Base-by-base conservation (phyloP, 2,888 invertebrate genomes). In the Himalopsyche tibetana region DNA sequence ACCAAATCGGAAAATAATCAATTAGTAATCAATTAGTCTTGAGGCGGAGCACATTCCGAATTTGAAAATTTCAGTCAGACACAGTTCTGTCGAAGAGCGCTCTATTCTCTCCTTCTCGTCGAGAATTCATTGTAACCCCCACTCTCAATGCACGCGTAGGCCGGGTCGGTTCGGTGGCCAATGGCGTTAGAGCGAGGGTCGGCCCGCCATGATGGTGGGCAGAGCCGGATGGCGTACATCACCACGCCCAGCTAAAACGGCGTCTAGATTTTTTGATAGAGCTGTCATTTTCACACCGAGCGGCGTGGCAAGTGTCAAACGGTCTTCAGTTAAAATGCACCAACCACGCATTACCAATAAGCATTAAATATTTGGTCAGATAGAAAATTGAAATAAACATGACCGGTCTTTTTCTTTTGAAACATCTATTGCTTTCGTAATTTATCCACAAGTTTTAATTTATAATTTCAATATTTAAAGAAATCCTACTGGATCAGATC, bases 201-300 rank as follows among this genome's bases (percentile, higher is more conserved):
- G 87, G 88, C 88, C 86, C 87, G 87, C 88, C 88, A 88, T 88
- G 84, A 87, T 80, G 84, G 83, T 85, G 84, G 88, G 87, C 84
- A 86, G 86, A 84, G 63, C 36, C 79, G 38, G n/a, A 38, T 9
- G 42, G 38, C 40, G n/a, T 45, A 79, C 3, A 36, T 40, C 55
- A 81, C 85, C 55, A 82, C 88, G 85, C 86, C 86, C 85, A 36
- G 38, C 45, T 36, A 51, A 56, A 42, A 42, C 55, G 42, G 55
- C 63, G 63, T 63, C 63, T 19, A 45, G 82, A 82, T 74, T 88
- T 82, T 87, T 87, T 83, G 85, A 87, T 84, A 88, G 85, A 88
- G 86, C 82, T 84, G 88, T 85, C 88, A 83, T 81, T 85, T 85
- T 84, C 85, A 82, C 87, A 84, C 85, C 82, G 63, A 19, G 80